Evolutionary conservation across 2,888 invertebrate species (phyloP).

Genomic region (Campoplex capitator): DNA sequence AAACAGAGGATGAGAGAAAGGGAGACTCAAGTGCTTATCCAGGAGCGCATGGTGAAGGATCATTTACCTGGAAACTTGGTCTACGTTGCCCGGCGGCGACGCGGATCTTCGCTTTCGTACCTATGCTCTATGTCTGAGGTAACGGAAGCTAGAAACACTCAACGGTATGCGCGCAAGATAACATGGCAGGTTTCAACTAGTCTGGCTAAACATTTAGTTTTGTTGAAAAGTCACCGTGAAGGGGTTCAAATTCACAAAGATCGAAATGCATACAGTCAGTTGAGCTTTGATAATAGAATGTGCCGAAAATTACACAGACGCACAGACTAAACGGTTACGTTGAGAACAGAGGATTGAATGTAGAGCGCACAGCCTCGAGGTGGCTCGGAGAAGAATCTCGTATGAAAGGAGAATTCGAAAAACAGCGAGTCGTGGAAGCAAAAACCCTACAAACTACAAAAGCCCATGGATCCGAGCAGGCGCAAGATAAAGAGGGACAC

Average conservation of each 20-base stretch:
- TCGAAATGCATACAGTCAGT: neutral
- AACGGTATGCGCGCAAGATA: constrained; percentile 1
- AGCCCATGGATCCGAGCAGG: constrained; percentile 33
- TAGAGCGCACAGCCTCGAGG: neutral
- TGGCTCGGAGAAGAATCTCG: constrained; percentile 47
- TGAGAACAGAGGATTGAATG: constrained; percentile 13
- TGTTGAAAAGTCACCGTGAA: neutral
- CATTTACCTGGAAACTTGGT: constrained; percentile 62
- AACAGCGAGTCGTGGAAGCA: constrained; percentile 38
- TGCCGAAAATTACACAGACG: neutral
- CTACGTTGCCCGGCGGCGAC: constrained; percentile 46
- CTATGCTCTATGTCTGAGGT: constrained; percentile 1
- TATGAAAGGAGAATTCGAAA: constrained; percentile 54
- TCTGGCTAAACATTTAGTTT: constrained; percentile 13
- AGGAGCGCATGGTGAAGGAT: constrained; percentile 44
- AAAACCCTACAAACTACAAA: constrained; percentile 38
- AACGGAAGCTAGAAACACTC: neutral
- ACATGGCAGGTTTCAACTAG: neutral
- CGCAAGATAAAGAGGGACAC: constrained; percentile 63
- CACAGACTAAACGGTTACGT: neutral
- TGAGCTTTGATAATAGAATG: neutral
- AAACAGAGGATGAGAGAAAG: constrained; percentile 17
- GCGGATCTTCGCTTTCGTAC: constrained; percentile 35
- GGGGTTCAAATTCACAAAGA: neutral
- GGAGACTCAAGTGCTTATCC: constrained; percentile 34